Evolutionary conservation across 2,888 invertebrate genomes (phyloP).

Genomic region (Lithophane semibrunnea): DNA sequence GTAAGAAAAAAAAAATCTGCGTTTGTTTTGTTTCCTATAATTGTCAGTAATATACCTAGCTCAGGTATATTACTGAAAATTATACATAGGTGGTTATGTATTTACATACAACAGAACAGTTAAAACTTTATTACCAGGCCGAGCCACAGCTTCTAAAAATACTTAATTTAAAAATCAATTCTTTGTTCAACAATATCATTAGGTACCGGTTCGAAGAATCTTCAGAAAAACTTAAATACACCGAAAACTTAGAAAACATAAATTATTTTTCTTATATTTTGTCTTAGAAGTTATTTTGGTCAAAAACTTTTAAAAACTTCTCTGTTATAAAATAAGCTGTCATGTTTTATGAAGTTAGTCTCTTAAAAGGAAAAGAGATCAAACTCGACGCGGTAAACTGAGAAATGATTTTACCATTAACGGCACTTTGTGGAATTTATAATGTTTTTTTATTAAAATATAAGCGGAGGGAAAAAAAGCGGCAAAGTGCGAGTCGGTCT

Average conservation of each 20-base stretch:
- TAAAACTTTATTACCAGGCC: not conserved
- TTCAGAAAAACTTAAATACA: not conserved
- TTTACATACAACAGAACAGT: not conserved
- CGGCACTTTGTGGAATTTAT: not conserved
- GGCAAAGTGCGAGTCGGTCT: not conserved
- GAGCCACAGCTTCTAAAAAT: not conserved
- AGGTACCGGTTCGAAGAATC: not conserved
- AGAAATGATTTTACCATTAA: slow-evolving; percentile 19
- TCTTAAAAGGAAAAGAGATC: slow-evolving; percentile 27
- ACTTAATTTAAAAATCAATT: not conserved
- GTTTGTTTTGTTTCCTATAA: not conserved
- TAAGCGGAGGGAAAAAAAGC: not conserved
- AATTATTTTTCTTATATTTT: not conserved
- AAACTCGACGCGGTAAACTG: slow-evolving; percentile 18
- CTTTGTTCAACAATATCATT: not conserved
- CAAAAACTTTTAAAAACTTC: not conserved
- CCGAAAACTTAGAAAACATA: not conserved
- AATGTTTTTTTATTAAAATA: slow-evolving; percentile 15
- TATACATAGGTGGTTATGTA: not conserved
- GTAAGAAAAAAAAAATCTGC: not conserved
- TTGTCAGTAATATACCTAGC: not conserved
- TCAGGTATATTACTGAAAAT: no score
- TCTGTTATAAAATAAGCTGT: slow-evolving; percentile 15
- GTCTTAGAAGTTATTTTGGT: not conserved
- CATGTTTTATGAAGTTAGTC: slow-evolving; percentile 17